These are phyloP conservation scores for Pseudotriccus pelzelni DNA, from an alignment of 2,797 vertebrate species.

Conservation along the genomic window DNA sequence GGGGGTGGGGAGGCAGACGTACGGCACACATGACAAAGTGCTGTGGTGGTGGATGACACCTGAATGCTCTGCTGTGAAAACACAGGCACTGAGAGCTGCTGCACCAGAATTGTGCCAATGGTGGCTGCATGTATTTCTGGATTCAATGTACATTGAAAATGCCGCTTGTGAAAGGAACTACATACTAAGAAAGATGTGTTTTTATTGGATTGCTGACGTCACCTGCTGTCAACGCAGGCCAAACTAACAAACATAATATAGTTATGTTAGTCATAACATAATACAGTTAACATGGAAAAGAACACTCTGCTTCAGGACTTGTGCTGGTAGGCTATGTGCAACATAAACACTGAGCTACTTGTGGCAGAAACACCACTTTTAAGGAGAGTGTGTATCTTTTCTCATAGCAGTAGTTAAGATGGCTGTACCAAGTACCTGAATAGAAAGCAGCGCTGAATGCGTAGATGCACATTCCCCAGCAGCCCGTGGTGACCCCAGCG, in stretches of 20 bases:
- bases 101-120: neutral
- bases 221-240: neutral
- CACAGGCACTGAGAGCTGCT: fast-evolving
- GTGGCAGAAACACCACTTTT: neutral
- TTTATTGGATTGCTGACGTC: neutral
- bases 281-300: neutral
- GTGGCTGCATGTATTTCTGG: neutral
- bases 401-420: neutral
- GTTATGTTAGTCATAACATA: neutral
- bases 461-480: constrained; percentile 99
- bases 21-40: fast-evolving
- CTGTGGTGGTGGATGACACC: neutral
- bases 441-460: constrained; percentile 98
- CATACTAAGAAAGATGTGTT: neutral
- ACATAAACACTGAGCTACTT: neutral
- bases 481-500: constrained; percentile 94
- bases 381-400: neutral
- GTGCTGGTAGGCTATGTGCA: neutral
- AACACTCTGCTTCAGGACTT: neutral
- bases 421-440: constrained; percentile 81
- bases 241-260: neutral
- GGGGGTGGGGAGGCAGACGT: neutral
- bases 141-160: neutral
- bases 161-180: neutral
- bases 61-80: fast-evolving